Evolutionary conservation across 1,140 invertebrate genomes (phyloP).

Genomic region (Drosophila suzukii): DNA sequence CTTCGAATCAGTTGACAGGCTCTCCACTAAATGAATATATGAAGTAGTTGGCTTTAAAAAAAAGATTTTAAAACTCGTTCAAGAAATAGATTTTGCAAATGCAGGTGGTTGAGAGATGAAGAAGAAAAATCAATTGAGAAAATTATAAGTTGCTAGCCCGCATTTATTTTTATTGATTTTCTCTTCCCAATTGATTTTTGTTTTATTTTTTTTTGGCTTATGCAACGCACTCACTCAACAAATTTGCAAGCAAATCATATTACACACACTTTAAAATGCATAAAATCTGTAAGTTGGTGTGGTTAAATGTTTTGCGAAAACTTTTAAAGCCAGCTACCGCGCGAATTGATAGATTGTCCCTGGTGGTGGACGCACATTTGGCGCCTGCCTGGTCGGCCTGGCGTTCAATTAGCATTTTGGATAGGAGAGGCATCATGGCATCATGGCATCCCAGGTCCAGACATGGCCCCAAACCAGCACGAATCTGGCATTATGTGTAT

Average conservation of each 20-base stretch:
- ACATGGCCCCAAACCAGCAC: constrained; percentile 60
- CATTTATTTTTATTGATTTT: constrained; percentile 52
- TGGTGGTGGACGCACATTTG: constrained; percentile 34
- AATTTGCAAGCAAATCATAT: constrained; percentile 76
- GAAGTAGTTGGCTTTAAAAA: neutral
- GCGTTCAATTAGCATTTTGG: constrained; percentile 69
- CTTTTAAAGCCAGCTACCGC: constrained; percentile 22
- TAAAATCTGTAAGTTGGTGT: constrained; percentile 18
- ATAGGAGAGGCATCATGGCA: neutral
- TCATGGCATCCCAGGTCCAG: constrained; percentile 19
- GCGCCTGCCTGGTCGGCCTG: constrained; percentile 54
- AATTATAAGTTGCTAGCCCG: constrained; percentile 12
- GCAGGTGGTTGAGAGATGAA: constrained; percentile 10
- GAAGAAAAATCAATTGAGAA: constrained; percentile 32
- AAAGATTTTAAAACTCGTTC: constrained; percentile 23
- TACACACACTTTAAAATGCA: constrained; percentile 61
- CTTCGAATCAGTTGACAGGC: constrained; percentile 8
- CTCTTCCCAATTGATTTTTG: constrained; percentile 19
- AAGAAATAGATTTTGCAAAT: constrained; percentile 20
- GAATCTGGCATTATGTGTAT: constrained; percentile 47
- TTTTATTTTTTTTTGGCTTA: constrained; percentile 30
- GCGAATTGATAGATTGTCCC: constrained; percentile 62
- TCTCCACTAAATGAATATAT: constrained; percentile 3
- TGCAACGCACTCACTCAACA: constrained; percentile 68
- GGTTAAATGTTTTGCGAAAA: constrained; percentile 1